Evolutionary conservation across 2,113 vertebrate genomes (phyloP), one percentile per base, ranked within the genome.

Genomic region (Pseudolaguvia tuberculata): DNA sequence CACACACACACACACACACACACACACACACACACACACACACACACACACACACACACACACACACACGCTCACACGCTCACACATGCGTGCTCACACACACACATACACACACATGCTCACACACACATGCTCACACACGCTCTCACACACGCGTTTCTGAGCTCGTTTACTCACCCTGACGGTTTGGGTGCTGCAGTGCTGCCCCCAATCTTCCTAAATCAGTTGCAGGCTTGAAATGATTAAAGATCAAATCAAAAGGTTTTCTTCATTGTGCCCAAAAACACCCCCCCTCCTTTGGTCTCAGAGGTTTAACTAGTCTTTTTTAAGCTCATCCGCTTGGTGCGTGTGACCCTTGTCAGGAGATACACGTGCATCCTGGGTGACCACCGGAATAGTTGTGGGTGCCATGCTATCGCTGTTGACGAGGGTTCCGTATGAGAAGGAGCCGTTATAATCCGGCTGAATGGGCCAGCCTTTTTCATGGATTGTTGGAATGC

Each of bases 391-490:
- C 0, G 94, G 92, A 51, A 93, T 75, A 0, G 91, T 84, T 11
- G 91, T 90, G 1, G 94, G 92, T 0, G 87, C 84, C 6, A 91
- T 91, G 51, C 90, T 88, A 25, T 96, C 94, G 0, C 93, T 95
- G 90, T 91, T 97, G 80, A 94, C 94, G 78, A 99, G 91, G 35
- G 95, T 91, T 0, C 97, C 97, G 0, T 99, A 99, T 62, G 96
- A 96, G 78, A 98, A 98, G 0, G 95, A 93, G 56, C 93, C 87
- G 58, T 91, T 94, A 82, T 92, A 92, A 70, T 98, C 94, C 2
- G 95, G 94, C 88, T 97, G 96, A 51, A 94, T 87, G 0, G 87
- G 86, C 55, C 85, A 88, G 59, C 93, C 93, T n/a, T 93, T 94
- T 83, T 94, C 93, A 2, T 97, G 95, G 83, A 98, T 93, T 48